Base-by-base conservation (phyloP, 2,888 invertebrate species). In the Autographa pulchrina region DNA sequence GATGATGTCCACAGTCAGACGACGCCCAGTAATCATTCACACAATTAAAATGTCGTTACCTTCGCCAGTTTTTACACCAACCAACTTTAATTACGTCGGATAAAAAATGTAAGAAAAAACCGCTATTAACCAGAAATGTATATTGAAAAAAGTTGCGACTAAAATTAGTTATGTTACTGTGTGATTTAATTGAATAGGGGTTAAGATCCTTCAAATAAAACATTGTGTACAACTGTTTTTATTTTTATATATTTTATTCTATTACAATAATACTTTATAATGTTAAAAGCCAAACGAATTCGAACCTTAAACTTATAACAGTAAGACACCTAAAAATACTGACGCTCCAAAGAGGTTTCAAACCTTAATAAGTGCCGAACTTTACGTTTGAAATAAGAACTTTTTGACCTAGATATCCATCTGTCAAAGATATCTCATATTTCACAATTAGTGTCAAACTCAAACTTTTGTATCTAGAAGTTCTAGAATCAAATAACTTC, bases 31-130 rank as follows among this genome's bases (percentile, higher is more conserved):
- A 94, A 94, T 94, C 93, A 92, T 89, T 86, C 85, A 86, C 91
- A 95, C 94, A 95, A 96, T 96, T 96, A 96, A 95, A 95, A 95
- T 94, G 95, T 94, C 96, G 93, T 96, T 95, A 95, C 91, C 88
- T 90, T 56, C 85, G 85, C 89, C 84, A 86, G 91, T 92, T 94
- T 94, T 95, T 95, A 94, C 94, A 94, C 94, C 92, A 95, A 92
- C 90, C 90, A 83, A 88, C 84, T 92, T 93, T 94, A 94, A 94
- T 94, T 93, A 92, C 89, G 88, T 88, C 78, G 80, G 83, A 88
- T 89, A 89, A 91, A 92, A 91, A 90, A 80, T 74, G 82, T 84
- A 85, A 85, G 70, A 90, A 90, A 89, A 89, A 87, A 84, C 77
- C 68, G 81, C 84, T 78, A 87, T 87, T 88, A 88, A 88, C 86